phyloP scores from a whole-genome alignment of 2,888 invertebrate genomes.

The Neoitamus cyanurus region DNA sequence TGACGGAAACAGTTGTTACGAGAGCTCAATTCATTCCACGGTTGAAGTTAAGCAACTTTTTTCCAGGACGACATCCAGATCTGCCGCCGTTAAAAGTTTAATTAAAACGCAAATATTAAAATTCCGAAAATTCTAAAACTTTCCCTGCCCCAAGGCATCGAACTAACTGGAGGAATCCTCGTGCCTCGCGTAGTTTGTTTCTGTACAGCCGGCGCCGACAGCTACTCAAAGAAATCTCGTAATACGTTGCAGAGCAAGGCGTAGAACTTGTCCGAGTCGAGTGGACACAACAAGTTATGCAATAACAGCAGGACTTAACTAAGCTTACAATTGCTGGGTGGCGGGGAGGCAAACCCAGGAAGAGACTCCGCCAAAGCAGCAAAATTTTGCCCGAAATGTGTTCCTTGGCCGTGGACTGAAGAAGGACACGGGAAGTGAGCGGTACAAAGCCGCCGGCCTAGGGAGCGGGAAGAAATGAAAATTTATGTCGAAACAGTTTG shows the following conservation, averaged over 20 bases:
- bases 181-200: background rate
- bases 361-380: background rate
- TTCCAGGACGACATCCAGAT: background rate
- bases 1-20: too few species aligned
- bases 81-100: background rate
- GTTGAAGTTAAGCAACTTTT: background rate
- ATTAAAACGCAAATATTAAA: background rate
- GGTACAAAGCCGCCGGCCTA: background rate
- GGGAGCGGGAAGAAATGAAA: slow-evolving; percentile 5
- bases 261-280: background rate
- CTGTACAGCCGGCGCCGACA: background rate
- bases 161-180: background rate
- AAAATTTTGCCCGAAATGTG: background rate
- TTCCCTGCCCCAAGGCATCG: background rate
- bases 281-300: background rate
- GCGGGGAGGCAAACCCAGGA: background rate
- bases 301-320: background rate
- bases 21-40: too few species aligned
- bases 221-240: background rate
- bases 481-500: slow-evolving; percentile 37
- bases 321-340: background rate
- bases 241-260: background rate
- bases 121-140: background rate
- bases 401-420: background rate
- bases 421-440: background rate